phyloP scores from a whole-genome alignment of 2,888 invertebrate genomes.

The Cephonodes hylas region DNA sequence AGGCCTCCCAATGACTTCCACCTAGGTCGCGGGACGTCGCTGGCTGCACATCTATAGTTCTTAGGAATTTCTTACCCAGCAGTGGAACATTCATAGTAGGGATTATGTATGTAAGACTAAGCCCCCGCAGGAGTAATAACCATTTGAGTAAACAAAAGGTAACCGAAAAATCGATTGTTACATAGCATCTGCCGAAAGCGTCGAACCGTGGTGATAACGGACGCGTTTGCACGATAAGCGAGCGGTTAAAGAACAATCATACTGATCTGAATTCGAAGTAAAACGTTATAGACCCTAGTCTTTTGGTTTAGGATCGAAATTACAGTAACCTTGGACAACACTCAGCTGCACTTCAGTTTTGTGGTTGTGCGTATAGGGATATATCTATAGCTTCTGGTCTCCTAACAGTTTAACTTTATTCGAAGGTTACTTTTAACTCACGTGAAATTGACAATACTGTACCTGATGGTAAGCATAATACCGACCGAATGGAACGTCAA shows the following conservation, averaged over 20 bases:
- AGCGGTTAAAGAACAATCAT: constrained; percentile 6
- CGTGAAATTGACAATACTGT: too few relatives aligned
- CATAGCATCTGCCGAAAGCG: constrained; percentile 32
- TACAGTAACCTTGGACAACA: neutral
- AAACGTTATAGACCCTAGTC: neutral
- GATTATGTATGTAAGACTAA: too few relatives aligned
- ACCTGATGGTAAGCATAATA: too few relatives aligned
- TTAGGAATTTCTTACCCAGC: too few relatives aligned
- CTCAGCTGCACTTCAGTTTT: neutral
- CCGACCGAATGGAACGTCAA: too few relatives aligned
- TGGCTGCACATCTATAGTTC: too few relatives aligned
- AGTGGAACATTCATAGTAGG: too few relatives aligned
- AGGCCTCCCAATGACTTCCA: too few relatives aligned
- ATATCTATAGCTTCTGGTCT: neutral
- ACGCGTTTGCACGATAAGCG: constrained; percentile 24
- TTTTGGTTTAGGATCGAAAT: neutral
- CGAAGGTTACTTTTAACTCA: neutral
- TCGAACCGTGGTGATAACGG: constrained; percentile 34
- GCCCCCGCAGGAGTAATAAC: neutral
- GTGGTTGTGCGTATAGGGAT: neutral
- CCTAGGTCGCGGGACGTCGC: too few relatives aligned
- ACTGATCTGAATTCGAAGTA: neutral
- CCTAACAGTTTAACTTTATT: too few relatives aligned
- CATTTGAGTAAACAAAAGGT: constrained; percentile 2
- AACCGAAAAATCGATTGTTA: constrained; percentile 30